phyloP scores from a whole-genome alignment of 1,140 invertebrate species.

The Brachionus paranguensis region DNA sequence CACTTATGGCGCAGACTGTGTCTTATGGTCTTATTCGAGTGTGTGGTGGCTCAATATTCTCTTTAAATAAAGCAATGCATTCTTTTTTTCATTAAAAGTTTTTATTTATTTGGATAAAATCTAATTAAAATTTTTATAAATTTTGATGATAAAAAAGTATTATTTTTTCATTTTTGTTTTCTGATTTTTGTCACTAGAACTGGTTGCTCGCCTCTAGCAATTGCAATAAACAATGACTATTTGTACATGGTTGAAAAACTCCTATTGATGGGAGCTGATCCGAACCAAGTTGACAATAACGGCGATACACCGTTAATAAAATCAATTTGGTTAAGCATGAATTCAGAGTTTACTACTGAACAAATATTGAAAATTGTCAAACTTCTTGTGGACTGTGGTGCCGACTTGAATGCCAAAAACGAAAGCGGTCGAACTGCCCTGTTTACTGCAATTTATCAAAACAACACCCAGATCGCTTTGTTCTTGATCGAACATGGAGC shows the following conservation, averaged over 20 bases:
- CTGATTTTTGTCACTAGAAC: not conserved
- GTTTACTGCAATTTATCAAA: conserved; percentile 30
- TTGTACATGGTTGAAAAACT: conserved; percentile 8
- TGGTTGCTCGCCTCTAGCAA: not conserved
- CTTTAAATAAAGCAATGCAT: too few relatives aligned
- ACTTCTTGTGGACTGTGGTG: not conserved
- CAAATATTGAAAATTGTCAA: not conserved
- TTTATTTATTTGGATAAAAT: too few relatives aligned
- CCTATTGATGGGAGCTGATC: conserved; percentile 1
- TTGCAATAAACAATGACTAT: conserved; percentile 34
- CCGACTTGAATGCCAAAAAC: conserved; percentile 16
- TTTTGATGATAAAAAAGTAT: too few relatives aligned
- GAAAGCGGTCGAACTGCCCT: not conserved
- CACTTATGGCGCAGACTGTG: too few relatives aligned
- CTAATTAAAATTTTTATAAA: too few relatives aligned
- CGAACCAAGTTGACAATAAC: conserved; percentile 32
- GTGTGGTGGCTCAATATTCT: too few relatives aligned
- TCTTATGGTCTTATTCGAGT: too few relatives aligned
- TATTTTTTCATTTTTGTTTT: too few relatives aligned
- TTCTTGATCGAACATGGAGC: conserved; percentile 29
- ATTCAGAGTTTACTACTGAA: not conserved
- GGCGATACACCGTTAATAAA: conserved; percentile 37
- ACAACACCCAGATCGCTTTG: conserved; percentile 23
- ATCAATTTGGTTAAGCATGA: not conserved
- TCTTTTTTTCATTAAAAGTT: too few relatives aligned